Conservation (phyloP, 2,797 vertebrate genomes). For the Glossophaga mutica region DNA sequence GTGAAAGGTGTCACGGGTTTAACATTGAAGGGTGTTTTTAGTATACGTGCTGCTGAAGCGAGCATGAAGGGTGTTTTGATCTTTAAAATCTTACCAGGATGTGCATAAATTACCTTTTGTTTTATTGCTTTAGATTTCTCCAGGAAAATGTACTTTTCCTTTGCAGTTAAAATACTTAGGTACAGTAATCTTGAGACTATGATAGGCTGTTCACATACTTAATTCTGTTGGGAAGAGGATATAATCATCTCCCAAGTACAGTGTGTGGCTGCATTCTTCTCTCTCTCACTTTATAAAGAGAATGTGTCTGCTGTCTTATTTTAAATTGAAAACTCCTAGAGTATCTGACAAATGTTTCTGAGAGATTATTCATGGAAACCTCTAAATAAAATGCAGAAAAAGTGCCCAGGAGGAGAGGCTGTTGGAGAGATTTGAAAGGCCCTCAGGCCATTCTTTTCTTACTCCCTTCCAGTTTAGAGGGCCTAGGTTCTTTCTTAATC, state of each 20-base stretch:
- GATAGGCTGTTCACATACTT: background rate
- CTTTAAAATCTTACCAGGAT: conserved; percentile 16
- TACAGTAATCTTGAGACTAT: background rate
- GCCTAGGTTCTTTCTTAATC: background rate
- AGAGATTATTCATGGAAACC: background rate
- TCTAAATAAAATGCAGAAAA: background rate
- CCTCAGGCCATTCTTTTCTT: background rate
- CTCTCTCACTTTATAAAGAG: background rate
- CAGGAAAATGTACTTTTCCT: background rate
- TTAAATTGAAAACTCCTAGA: background rate
- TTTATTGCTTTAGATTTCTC: conserved; percentile 22
- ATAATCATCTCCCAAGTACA: background rate
- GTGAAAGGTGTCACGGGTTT: background rate
- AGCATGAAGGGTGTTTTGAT: background rate
- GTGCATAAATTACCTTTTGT: background rate
- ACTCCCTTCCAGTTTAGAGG: background rate
- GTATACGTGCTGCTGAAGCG: too few relatives aligned
- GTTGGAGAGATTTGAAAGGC: background rate
- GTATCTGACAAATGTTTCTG: background rate
- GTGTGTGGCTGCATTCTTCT: background rate
- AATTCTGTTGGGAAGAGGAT: background rate
- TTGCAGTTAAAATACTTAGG: conserved; percentile 16
- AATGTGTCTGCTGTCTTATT: background rate
- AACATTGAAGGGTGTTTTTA: background rate
- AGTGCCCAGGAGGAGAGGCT: background rate